Conservation (phyloP, 2,797 vertebrate genomes). For the Hozukius guyotensis region DNA sequence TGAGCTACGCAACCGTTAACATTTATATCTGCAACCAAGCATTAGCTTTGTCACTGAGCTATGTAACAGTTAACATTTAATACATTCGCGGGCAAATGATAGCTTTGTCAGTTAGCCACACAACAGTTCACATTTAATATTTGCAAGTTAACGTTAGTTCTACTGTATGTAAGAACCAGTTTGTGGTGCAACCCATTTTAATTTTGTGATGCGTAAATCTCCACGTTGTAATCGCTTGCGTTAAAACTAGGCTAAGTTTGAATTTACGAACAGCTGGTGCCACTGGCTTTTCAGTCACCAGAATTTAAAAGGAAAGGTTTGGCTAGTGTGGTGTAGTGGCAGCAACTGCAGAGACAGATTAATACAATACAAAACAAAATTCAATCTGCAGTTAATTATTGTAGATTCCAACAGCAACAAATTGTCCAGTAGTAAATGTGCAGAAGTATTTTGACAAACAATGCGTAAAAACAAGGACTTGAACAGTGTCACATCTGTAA, state of each 20-base stretch:
- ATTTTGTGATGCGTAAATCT: not conserved
- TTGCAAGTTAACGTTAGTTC: not conserved
- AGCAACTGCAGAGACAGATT: not conserved
- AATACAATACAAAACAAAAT: not conserved
- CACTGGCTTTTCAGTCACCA: not conserved
- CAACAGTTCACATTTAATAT: not conserved
- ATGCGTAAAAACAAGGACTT: not conserved
- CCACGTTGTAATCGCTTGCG: not conserved
- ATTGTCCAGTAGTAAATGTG: not conserved
- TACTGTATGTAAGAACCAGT: not conserved
- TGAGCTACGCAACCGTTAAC: not conserved
- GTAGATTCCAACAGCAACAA: not conserved
- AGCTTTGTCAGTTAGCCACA: not conserved
- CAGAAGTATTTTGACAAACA: not conserved
- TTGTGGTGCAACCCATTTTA: conserved; percentile 48
- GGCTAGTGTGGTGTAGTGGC: not conserved
- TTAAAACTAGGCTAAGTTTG: not conserved
- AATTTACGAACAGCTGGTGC: conserved; percentile 14
- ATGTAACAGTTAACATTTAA: not conserved
- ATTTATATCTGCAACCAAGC: not conserved
- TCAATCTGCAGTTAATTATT: not conserved
- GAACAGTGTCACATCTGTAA: conserved; percentile 2
- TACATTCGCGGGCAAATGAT: not conserved
- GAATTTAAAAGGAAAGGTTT: not conserved
- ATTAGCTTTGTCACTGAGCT: not conserved